Base-by-base conservation (phyloP, 2,797 vertebrate species). In the Borostomias antarcticus region DNA sequence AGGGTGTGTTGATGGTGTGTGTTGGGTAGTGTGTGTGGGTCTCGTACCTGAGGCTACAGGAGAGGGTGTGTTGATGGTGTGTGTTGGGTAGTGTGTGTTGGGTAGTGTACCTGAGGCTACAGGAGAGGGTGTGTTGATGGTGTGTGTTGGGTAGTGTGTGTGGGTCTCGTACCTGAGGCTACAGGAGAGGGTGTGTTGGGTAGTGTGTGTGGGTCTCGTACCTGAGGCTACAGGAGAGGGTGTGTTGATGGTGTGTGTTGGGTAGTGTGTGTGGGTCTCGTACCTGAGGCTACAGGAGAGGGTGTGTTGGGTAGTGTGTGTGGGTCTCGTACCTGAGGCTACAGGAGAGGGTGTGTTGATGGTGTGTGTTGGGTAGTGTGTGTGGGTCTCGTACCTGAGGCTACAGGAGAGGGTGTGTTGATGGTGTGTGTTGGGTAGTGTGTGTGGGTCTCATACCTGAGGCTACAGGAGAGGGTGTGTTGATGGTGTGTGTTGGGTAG, bases 291-390 rank as follows among this genome's bases (percentile, higher is more conserved):
- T 86, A 57, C 91, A 92, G 80, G 86, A 89, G 81, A 90, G 90
- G 54, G 90, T 92, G 72, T 83, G 86, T 59, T 91, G n/a, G 88
- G 66, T 93, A 69, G 53, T 93, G 90, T 25, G 88, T 77, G 3
- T 73, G 64, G 68, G 72, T 90, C 57, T 86, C 64, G 58, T 58
- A 93, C 92, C 89, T 91, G 54, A 82, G 69, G 17, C 85, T 86
- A 57, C 91, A 92, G 80, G 86, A 89, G 81, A 90, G 90, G 54
- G 90, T 92, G 72, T 83, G 86, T 59, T 91, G 88, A 66, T 93
- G 70, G 53, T 93, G 90, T 25, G 88, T 77, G 3, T 73, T 65
- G 68, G n/a, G n/a, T n/a, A n/a, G n/a, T n/a, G n/a, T n/a, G n/a
- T n/a, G n/a, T n/a, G n/a, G 4, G 5, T 28, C 35, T 70, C 64